Evolutionary conservation across 2,888 invertebrate genomes (phyloP).

Genomic region (Therioaphis trifolii): DNA sequence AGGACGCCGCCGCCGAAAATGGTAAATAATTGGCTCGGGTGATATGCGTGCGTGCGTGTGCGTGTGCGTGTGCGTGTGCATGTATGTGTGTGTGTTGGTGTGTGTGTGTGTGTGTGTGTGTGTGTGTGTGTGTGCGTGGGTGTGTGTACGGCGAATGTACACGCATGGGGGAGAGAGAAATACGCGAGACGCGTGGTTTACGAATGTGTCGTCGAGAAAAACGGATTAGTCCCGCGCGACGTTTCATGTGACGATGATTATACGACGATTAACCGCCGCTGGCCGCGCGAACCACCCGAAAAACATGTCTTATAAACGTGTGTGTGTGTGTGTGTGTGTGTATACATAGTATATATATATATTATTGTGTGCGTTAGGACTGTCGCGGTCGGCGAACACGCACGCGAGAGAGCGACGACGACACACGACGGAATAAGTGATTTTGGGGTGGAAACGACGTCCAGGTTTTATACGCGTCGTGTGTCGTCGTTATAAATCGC

Average conservation of each 20-base stretch:
- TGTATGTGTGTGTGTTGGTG: background rate
- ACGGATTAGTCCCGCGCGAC: constrained; percentile 47
- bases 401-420: background rate
- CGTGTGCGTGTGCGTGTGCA: background rate
- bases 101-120: background rate
- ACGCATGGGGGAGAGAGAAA: background rate
- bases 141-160: background rate
- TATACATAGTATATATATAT: too few species aligned
- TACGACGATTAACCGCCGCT: constrained; percentile 25
- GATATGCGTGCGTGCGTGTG: background rate
- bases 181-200: background rate
- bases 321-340: background rate
- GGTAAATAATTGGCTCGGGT: constrained; percentile 51
- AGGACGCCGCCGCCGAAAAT: constrained; percentile 27
- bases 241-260: constrained; percentile 11
- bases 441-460: constrained; percentile 28
- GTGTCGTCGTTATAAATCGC: too few species aligned
- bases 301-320: background rate
- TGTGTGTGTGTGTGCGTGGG: background rate
- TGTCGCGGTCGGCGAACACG: background rate
- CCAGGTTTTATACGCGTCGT: background rate
- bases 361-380: too few species aligned
- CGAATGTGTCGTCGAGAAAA: constrained; percentile 35
- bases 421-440: background rate
- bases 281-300: too few species aligned